Evolutionary conservation across 2,797 vertebrate genomes (phyloP), one percentile per base, ranked within the genome.

Genomic region (Nannoperca australis): DNA sequence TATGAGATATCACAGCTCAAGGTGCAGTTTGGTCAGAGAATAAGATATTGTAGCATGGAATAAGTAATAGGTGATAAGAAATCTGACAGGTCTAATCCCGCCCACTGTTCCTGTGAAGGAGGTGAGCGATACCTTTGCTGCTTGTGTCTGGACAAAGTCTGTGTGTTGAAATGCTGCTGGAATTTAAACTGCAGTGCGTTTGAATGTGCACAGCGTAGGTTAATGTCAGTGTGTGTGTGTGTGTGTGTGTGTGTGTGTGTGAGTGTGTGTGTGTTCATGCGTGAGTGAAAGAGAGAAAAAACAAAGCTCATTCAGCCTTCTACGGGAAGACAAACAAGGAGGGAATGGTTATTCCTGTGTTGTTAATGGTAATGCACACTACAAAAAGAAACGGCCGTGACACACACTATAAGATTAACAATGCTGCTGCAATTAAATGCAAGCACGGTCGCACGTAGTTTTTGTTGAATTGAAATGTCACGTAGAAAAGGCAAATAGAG

Each of bases 321-420:
- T 40, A 85, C 45, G 64, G 49, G 38, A 85, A 86, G 58, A 79
- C 87, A 89, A 91, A 91, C 84, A 85, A 60, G 72, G 44, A 76
- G 36, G 32, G 36, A 80, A 77, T 32, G 80, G 77, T 70, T 70
- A 84, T 74, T 66, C 47, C 56, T 22, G 75, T 66, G 79, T 92
- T 88, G 89, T 88, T 87, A 91, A n/a, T 89, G 89, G 84, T 83
- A 83, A 92, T 90, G 81, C 36, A 27, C 7, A 3, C 27, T 36
- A 55, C 55, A 44, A 82, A 77, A 34, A 38, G 63, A 85, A 78
- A 63, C 2, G 58, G 74, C 66, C 72, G 50, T 12, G 42, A 62
- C 49, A 68, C 64, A 68, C 32, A 56, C 40, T 36, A 53, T 54
- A 54, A 73, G 79, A 66, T 20, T 14, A 76, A 70, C 63, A 78